Base-by-base conservation (phyloP, 1,140 invertebrate genomes). In the Hesperophylax magnus region DNA sequence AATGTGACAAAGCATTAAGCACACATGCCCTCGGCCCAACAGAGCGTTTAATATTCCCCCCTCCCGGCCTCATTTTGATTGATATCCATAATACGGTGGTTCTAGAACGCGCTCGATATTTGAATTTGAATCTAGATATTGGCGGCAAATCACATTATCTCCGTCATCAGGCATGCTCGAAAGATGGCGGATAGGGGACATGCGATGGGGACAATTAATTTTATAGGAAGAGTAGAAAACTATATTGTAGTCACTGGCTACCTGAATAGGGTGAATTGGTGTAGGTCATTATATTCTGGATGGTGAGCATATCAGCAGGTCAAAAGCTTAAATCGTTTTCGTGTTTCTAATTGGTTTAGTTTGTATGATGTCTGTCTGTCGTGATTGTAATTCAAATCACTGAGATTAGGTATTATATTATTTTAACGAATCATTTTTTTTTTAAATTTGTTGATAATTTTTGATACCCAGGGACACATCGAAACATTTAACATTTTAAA, bases 1-100 rank as follows among this genome's bases (percentile, higher is more conserved):
- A 81, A 77, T 53, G 80, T 81, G 80, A 81, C 80, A 81, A 77
- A 77, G 63, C 74, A 81, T 60, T 77, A 58, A 47, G 20, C 61
- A 78, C 72, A 78, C 80, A 72, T 20, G 56, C 58, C 67, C 67
- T 24, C 17, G 39, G 39, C 39, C 39, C 39, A 47, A 47, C 39
- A 47, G 9, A 47, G 11, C 11, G 1, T 47, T 47, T 14, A 47
- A 14, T 47, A 14, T 14, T 39, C 34, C 39, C 27, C 39, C 39
- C 3, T 47, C 39, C 39, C 39, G 39, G 11, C 39, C 39, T 11
- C 52, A 27, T 39, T 34, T 77, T 72, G 75, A 81, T 76, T 81
- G 76, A 77, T 78, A 77, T 81, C 75, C 80, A 77, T 81, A 67
- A 67, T 58, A 72, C 79, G 47, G 67, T 72, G 61, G 79, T 80